A percentile compares a stretch with the other conserved stretches of the same genome.
phyloP scores from a whole-genome alignment of 2,888 invertebrate genomes.

The Cephus spinipes region DNA sequence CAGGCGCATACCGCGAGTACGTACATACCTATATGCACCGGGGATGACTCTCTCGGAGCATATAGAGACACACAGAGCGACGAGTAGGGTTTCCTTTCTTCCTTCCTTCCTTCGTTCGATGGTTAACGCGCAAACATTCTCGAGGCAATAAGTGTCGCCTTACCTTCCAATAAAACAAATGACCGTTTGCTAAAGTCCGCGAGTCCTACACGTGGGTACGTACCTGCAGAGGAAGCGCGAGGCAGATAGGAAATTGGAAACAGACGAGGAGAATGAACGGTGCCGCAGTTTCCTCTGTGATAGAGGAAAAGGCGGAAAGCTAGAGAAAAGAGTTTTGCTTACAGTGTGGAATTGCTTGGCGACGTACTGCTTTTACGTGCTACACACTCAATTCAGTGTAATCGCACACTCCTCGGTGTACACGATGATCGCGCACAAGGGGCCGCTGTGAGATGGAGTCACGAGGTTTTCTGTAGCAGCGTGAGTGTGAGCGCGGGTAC shows the following conservation, averaged over 20 bases:
- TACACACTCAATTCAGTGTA: conserved; percentile 40
- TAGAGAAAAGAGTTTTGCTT: conserved; percentile 21
- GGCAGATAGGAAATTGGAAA: not conserved
- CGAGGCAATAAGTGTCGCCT: conserved; percentile 45
- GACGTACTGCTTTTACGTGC: conserved; percentile 35
- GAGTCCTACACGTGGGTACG: not conserved
- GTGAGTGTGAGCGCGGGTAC: too few relatives aligned
- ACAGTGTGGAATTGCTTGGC: conserved; percentile 35
- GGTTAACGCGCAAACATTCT: not conserved
- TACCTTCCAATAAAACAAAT: conserved; percentile 45
- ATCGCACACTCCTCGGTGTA: conserved; percentile 41
- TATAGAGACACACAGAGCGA: not conserved
- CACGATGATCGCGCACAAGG: not conserved
- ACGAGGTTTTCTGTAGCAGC: too few relatives aligned
- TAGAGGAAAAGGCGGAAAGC: not conserved
- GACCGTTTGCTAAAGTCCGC: conserved; percentile 25
- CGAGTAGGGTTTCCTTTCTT: not conserved
- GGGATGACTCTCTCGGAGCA: not conserved
- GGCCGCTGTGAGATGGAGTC: not conserved
- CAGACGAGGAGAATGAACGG: not conserved
- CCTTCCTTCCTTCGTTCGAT: not conserved
- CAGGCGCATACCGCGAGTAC: not conserved
- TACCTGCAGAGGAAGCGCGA: not conserved
- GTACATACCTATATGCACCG: not conserved
- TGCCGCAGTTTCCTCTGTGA: conserved; percentile 9